A percentile compares a stretch with the other conserved stretches of the same genome.
phyloP scores from a whole-genome alignment of 2,797 vertebrate genomes.

The Lycodopsis pacificus region DNA sequence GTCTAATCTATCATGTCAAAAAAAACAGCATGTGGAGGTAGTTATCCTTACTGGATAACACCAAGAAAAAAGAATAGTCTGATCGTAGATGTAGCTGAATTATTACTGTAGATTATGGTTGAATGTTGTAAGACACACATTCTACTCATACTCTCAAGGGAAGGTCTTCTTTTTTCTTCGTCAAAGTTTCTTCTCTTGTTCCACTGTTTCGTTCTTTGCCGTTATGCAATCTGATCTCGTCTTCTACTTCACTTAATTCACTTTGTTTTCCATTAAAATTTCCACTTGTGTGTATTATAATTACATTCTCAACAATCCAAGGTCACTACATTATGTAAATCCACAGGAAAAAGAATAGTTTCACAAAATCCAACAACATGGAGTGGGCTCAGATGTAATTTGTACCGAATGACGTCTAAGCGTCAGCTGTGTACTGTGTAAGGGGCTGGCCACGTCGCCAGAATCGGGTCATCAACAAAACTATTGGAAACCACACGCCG shows the following conservation, averaged over 20 bases:
- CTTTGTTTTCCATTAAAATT: slow-evolving; percentile 25
- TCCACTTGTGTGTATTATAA: slow-evolving; percentile 9
- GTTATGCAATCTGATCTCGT: slow-evolving; percentile 23
- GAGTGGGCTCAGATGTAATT: not conserved
- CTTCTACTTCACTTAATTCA: slow-evolving; percentile 26
- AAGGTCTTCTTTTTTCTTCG: slow-evolving; percentile 11
- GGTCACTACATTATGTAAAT: slow-evolving; percentile 7
- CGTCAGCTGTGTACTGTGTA: too few relatives aligned
- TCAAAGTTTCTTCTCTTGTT: too few relatives aligned
- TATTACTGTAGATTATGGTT: not conserved
- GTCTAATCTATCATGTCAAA: slow-evolving; percentile 64
- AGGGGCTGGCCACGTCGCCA: too few relatives aligned
- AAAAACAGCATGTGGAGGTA: slow-evolving; percentile 36
- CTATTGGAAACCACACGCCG: too few relatives aligned
- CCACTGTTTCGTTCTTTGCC: slow-evolving; percentile 4
- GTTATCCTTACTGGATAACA: slow-evolving; percentile 25
- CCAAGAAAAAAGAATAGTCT: not conserved
- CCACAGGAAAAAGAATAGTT: not conserved
- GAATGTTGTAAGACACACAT: not conserved
- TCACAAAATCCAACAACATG: not conserved
- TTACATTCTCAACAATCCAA: slow-evolving; percentile 27
- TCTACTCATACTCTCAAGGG: not conserved
- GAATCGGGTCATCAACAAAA: too few relatives aligned
- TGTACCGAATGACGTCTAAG: too few relatives aligned
- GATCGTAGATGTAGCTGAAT: not conserved